A percentile compares a stretch with the other conserved stretches of the same genome.
Conservation (phyloP, 2,797 vertebrate species). For the Staurois parvus region DNA sequence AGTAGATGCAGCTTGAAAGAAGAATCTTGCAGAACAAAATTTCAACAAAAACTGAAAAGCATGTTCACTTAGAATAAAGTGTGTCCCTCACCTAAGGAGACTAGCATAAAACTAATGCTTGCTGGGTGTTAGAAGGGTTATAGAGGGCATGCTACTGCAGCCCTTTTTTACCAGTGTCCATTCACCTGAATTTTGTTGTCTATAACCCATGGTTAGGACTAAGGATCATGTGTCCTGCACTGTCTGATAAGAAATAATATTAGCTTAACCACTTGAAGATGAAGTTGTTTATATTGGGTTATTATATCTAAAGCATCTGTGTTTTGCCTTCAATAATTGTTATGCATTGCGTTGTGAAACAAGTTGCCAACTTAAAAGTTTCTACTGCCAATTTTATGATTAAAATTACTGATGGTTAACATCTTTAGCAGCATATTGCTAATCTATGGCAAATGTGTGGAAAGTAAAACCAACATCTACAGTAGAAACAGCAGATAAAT, state of each 20-base stretch:
- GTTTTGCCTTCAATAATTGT: neutral
- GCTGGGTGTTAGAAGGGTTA: too few relatives aligned
- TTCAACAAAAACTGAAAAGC: too few relatives aligned
- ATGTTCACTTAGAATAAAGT: too few relatives aligned
- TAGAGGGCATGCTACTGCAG: too few relatives aligned
- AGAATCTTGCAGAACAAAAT: too few relatives aligned
- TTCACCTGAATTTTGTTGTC: too few relatives aligned
- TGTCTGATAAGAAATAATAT: neutral
- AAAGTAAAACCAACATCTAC: neutral
- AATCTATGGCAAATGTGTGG: neutral
- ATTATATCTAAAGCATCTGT: neutral
- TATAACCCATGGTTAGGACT: too few relatives aligned
- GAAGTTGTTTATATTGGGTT: neutral
- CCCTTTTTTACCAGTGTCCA: too few relatives aligned
- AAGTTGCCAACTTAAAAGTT: constrained; percentile 4
- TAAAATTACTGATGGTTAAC: neutral
- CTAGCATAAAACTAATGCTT: too few relatives aligned
- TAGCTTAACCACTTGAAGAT: neutral
- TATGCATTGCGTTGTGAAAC: neutral
- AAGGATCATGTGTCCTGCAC: too few relatives aligned
- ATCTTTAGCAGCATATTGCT: neutral
- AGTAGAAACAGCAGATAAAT: neutral
- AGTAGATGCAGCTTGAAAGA: too few relatives aligned
- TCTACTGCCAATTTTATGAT: neutral
- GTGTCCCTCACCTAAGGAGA: too few relatives aligned